Evolutionary conservation across 2,888 invertebrate genomes (phyloP).

Genomic region (Heteromyza rotundicornis): DNA sequence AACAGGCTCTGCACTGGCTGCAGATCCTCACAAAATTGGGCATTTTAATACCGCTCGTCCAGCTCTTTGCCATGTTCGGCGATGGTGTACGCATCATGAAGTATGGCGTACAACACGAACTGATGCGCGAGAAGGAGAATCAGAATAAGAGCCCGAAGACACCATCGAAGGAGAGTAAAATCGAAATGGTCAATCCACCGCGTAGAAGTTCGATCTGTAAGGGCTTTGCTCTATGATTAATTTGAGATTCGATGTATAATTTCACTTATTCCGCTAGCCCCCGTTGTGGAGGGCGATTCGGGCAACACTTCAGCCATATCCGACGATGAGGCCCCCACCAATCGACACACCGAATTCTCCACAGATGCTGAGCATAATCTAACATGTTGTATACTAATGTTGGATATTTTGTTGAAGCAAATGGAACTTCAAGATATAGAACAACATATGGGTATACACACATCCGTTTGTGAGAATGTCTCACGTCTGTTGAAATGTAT

Average conservation of each 20-base stretch:
- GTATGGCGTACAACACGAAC: constrained; percentile 63
- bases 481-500: constrained; percentile 77
- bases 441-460: constrained; percentile 79
- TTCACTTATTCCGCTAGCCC: constrained; percentile 61
- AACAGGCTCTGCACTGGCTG: constrained; percentile 88
- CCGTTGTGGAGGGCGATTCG: constrained; percentile 74
- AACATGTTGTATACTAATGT: constrained; percentile 95
- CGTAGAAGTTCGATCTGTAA: constrained; percentile 67
- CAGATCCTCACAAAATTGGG: constrained; percentile 86
- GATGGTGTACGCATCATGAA: constrained; percentile 82
- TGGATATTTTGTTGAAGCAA: constrained; percentile 94
- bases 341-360: constrained; percentile 72
- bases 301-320: constrained; percentile 73
- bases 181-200: constrained; percentile 57
- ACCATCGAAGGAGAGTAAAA: constrained; percentile 57
- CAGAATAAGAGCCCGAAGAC: constrained; percentile 47
- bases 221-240: constrained; percentile 35
- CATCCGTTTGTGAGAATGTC: constrained; percentile 76
- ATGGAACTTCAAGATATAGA: constrained; percentile 88
- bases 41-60: constrained; percentile 85
- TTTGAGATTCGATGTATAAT: neutral
- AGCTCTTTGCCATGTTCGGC: constrained; percentile 89
- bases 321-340: constrained; percentile 71
- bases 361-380: constrained; percentile 78
- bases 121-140: constrained; percentile 59